Evolutionary conservation across 2,113 vertebrate species (phyloP), one percentile per base, ranked within the genome.

Genomic region (Sula dactylatra): DNA sequence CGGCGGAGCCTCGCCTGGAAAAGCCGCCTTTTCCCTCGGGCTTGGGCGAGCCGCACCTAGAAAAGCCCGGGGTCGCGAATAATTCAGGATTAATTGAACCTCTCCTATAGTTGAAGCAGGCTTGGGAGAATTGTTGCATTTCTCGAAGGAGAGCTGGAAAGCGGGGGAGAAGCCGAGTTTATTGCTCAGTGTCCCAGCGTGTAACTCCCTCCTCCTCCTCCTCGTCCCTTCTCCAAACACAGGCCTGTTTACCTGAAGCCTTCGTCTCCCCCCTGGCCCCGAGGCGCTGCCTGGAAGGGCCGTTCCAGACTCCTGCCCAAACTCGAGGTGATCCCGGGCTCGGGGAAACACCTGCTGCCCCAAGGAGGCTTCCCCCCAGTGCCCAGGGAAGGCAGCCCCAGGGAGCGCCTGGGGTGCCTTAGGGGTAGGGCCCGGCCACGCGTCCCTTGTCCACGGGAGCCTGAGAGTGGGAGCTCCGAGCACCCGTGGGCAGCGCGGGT

Each of bases 301-400:
- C 1, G 8, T 21, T 49, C 54, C 38, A 50, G 70, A 24, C 29
- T 94, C 18, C n/a, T 73, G 50, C 34, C 36, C 54, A 10, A 25
- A 76, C 16, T 64, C 4, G 5, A 64, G 22, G 16, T 29, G 22
- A 32, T 40, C 8, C 29, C 4, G 6, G 22, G 3, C 26, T 84
- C 8, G 3, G 45, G 54, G 59, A 34, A 88, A 11, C 77, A 73
- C 81, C 64, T 58, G 61, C 77, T 82, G 42, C 14, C 55, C 66
- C 26, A 2, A 6, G 54, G 9, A 22, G 15, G 3, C 17, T n/a
- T n/a, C 76, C 38, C 7, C 45, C 47, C 25, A 6, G 4, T 0
- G 34, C 36, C 3, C 17, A 11, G 49, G 40, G 42, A 36, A 13
- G 10, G 16, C 45, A 49, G 26, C 7, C 11, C 44, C 17, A 16